Percentiles rank a stretch among this genome's conserved stretches.
Conservation (phyloP, 2,888 invertebrate species). For the Hemicrepidius hirtus region DNA sequence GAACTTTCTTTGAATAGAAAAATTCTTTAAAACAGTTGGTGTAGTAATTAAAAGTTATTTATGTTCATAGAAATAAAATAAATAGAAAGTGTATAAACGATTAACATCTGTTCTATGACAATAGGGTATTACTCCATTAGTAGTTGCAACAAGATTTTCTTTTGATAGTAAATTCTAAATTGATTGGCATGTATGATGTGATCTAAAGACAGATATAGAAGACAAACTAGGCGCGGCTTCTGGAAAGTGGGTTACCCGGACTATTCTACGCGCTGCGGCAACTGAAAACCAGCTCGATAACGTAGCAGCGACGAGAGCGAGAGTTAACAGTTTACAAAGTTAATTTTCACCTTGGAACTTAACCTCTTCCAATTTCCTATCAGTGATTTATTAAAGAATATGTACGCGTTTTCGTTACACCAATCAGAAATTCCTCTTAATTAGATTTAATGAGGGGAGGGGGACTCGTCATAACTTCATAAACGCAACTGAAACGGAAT, state of each 20-base stretch:
- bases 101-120: no score
- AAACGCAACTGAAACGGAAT: no score
- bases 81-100: no score
- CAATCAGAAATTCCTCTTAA: no score
- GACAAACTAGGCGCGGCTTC: constrained; percentile 47
- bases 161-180: not conserved
- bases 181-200: constrained; percentile 25
- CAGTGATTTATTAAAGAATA: constrained; percentile 30
- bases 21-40: no score
- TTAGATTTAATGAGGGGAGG: no score
- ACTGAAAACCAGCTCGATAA: constrained; percentile 44
- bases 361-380: constrained; percentile 21
- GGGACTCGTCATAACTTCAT: no score
- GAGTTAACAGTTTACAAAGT: constrained; percentile 43
- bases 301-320: constrained; percentile 43
- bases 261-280: constrained; percentile 49
- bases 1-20: no score
- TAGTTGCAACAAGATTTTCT: no score
- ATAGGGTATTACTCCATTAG: no score
- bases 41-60: no score
- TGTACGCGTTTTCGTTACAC: not conserved
- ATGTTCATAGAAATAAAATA: no score
- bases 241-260: constrained; percentile 53
- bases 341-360: constrained; percentile 30
- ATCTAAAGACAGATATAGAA: constrained; percentile 37